phyloP scores from a whole-genome alignment of 2,888 invertebrate species.

The Enchytraeus crypticus region DNA sequence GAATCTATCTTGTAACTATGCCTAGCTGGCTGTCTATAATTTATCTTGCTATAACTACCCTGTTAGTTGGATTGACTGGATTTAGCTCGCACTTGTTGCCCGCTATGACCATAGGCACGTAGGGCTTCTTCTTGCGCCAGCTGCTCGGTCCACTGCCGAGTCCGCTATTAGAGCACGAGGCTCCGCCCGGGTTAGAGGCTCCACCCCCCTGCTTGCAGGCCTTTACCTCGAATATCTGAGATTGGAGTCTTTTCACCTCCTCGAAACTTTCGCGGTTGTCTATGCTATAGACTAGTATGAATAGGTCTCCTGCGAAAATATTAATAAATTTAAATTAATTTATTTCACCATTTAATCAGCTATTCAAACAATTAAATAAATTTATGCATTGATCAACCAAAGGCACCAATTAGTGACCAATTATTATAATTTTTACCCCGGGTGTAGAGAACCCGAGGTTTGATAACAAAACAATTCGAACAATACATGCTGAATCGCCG shows the following conservation, averaged over 20 bases:
- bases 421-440: too few species aligned
- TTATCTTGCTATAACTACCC: slow-evolving; percentile 52
- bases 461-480: too few species aligned
- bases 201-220: neutral
- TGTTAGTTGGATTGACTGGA: neutral
- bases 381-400: too few species aligned
- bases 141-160: neutral
- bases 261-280: slow-evolving; percentile 43
- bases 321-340: too few species aligned
- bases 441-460: too few species aligned
- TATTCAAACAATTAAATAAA: too few species aligned
- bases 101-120: slow-evolving; percentile 68
- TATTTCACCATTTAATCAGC: too few species aligned
- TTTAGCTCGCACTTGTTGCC: slow-evolving; percentile 74
- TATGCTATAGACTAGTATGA: slow-evolving; percentile 43
- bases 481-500: too few species aligned
- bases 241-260: slow-evolving; percentile 38
- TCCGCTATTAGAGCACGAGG: neutral
- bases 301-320: slow-evolving; percentile 54
- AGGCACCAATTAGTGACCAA: too few species aligned
- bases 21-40: neutral
- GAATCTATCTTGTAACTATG: neutral
- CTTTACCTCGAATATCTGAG: slow-evolving; percentile 34
- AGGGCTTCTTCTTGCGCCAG: slow-evolving; percentile 1
- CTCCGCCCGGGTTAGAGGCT: neutral